These are phyloP conservation scores for Eristalis arbustorum DNA, from an alignment of 2,888 invertebrate genomes.

Conservation along the genomic window DNA sequence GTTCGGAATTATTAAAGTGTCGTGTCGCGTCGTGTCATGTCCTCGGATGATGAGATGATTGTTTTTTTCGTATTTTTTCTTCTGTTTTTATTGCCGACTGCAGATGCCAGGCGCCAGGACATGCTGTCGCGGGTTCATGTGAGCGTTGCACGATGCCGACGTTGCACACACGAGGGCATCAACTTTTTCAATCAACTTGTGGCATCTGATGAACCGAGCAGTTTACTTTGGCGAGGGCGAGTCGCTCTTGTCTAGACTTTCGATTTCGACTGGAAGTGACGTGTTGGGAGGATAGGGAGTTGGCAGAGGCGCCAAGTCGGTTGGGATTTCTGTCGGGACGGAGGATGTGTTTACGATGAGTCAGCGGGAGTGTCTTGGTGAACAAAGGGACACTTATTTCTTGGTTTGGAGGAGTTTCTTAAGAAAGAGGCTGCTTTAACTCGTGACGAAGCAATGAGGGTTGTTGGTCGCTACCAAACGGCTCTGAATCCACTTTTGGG, in stretches of 20 bases:
- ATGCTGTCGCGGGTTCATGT: slow-evolving; percentile 19
- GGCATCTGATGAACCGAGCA: slow-evolving; percentile 6
- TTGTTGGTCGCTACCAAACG: no score
- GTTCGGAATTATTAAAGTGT: neutral
- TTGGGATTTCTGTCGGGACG: neutral
- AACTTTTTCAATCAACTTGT: slow-evolving; percentile 26
- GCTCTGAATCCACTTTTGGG: neutral
- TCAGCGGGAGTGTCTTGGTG: neutral
- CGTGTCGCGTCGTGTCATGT: slow-evolving; percentile 6
- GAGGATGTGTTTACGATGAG: neutral
- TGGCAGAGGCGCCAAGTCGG: neutral
- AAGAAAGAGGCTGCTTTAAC: neutral
- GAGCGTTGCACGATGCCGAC: neutral
- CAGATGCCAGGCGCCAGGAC: slow-evolving; percentile 43
- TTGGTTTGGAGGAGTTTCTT: neutral
- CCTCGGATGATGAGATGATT: slow-evolving; percentile 8
- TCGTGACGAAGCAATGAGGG: no score
- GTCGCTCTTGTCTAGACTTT: slow-evolving; percentile 29
- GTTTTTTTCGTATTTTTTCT: neutral
- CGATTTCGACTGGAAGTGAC: neutral
- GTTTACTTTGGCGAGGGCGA: neutral
- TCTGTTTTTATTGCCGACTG: neutral
- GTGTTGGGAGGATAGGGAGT: neutral
- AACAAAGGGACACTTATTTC: neutral
- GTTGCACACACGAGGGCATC: neutral